These are phyloP conservation scores for Athrips mouffetella DNA, from an alignment of 2,888 invertebrate genomes.

Conservation along the genomic window DNA sequence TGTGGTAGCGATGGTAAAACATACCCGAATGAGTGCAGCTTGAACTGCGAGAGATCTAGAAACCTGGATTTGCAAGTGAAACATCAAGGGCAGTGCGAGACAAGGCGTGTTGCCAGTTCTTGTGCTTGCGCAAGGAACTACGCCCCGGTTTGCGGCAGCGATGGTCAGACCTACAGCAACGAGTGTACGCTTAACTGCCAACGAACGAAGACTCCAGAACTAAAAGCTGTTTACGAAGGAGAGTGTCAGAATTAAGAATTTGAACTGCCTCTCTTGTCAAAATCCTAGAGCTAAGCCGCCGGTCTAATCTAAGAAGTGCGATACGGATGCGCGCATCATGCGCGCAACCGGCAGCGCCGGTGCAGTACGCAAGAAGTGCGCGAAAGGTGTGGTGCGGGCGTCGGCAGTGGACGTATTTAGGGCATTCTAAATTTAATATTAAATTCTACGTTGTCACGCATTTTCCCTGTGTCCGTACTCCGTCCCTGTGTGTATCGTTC, in stretches of 20 bases:
- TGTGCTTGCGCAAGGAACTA: background rate
- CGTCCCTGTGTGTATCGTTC: no score
- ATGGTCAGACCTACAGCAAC: background rate
- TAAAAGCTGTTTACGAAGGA: conserved; percentile 15
- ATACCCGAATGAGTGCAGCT: conserved; percentile 35
- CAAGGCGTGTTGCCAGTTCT: background rate
- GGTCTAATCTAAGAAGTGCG: no score
- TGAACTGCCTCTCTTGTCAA: conserved; percentile 18
- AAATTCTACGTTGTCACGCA: no score
- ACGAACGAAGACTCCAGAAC: conserved; percentile 14
- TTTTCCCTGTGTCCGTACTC: no score
- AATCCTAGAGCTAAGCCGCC: no score
- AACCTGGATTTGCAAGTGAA: background rate
- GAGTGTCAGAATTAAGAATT: background rate
- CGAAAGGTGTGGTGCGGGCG: no score
- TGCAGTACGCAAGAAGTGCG: no score
- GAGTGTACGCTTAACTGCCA: background rate
- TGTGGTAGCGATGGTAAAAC: conserved; percentile 79
- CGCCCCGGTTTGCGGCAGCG: background rate
- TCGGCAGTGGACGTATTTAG: no score
- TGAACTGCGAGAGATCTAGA: conserved; percentile 27
- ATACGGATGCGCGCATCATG: no score
- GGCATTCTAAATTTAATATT: no score
- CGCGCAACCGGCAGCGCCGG: no score
- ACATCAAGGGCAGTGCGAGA: background rate